Evolutionary conservation across 1,140 invertebrate genomes (phyloP).

Genomic region (Megalonaias nervosa): DNA sequence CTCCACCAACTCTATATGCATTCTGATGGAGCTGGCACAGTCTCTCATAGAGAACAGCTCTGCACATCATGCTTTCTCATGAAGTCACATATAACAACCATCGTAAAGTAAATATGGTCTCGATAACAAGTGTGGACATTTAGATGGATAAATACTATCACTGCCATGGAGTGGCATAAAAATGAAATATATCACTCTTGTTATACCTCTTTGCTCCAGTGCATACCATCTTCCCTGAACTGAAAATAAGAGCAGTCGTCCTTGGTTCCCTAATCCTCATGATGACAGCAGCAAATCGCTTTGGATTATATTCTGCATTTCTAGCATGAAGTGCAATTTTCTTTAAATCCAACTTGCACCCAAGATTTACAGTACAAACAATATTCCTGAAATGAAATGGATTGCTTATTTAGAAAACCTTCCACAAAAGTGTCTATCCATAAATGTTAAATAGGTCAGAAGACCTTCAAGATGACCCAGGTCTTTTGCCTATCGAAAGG

Average conservation of each 20-base stretch:
- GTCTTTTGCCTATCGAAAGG: no score
- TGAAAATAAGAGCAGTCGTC: conserved; percentile 99
- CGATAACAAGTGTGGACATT: no score
- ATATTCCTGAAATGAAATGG: conserved; percentile 76
- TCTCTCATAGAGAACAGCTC: no score
- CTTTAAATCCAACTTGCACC: conserved; percentile 78
- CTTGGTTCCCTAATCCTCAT: conserved; percentile 99
- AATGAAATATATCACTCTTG: background rate
- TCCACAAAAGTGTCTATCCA: conserved; percentile 2
- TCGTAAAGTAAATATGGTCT: no score
- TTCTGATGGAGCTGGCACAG: no score
- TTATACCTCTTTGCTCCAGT: conserved; percentile 94
- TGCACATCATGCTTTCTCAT: no score
- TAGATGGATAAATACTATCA: no score
- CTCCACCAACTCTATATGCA: no score
- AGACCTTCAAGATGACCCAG: no score
- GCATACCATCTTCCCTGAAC: conserved; percentile 99
- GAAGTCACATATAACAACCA: no score
- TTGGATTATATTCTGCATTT: conserved; percentile 99
- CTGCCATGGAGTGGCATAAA: background rate
- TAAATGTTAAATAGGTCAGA: background rate
- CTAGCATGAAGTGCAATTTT: conserved; percentile 99
- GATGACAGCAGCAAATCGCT: conserved; percentile 99
- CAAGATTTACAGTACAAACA: conserved; percentile 98
- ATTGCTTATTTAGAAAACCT: conserved; percentile 32